These are phyloP conservation scores for Steromphala cineraria DNA, from an alignment of 2,888 invertebrate genomes.

Conservation along the genomic window DNA sequence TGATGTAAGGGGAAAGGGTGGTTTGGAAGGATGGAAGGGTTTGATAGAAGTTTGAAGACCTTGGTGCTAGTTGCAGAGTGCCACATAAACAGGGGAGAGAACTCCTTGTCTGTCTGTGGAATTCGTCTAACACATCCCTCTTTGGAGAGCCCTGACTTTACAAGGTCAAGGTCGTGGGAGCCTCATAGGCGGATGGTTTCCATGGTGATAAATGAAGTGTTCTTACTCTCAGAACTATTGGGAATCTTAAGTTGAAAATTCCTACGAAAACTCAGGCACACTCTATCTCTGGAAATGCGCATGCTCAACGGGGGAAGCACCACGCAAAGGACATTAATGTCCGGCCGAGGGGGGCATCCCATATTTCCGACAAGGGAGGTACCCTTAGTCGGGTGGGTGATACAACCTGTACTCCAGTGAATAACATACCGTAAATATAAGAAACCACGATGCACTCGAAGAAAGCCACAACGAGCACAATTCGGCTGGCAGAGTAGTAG, in stretches of 20 bases:
- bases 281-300: conserved; percentile 19
- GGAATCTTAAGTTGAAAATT: neutral
- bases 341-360: conserved; percentile 3
- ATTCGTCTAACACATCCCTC: neutral
- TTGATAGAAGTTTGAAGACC: neutral
- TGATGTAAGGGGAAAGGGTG: neutral
- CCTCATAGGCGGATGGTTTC: neutral
- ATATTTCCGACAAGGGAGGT: conserved; percentile 7
- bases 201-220: conserved; percentile 2
- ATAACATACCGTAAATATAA: conserved; percentile 84
- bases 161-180: neutral
- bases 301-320: conserved; percentile 12
- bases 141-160: neutral
- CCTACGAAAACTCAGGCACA: conserved; percentile 7
- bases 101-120: neutral
- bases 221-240: neutral
- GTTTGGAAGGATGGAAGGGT: neutral
- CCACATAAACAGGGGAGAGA: neutral
- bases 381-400: neutral
- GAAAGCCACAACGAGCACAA: conserved; percentile 80
- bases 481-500: conserved; percentile 81
- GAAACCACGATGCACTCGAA: conserved; percentile 88
- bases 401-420: conserved; percentile 14
- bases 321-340: conserved; percentile 7
- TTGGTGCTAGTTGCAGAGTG: conserved; percentile 7